A percentile compares a stretch with the other conserved stretches of the same genome.
Evolutionary conservation across 1,140 invertebrate genomes (phyloP).

Genomic region (Triops cancriformis): DNA sequence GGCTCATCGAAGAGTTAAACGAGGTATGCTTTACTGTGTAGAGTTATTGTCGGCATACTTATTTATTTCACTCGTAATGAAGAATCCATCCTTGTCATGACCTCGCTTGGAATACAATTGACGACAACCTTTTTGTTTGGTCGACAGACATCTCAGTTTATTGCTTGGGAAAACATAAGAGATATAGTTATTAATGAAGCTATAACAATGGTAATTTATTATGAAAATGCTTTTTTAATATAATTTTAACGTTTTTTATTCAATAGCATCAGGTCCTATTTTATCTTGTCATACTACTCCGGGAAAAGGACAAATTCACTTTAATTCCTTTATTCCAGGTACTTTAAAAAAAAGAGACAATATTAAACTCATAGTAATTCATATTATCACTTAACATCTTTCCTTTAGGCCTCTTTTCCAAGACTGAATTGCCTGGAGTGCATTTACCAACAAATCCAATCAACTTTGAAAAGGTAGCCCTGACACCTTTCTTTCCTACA

Average conservation of each 20-base stretch:
- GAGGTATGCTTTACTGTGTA: neutral
- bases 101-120: constrained; percentile 20
- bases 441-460: constrained; percentile 19
- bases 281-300: constrained; percentile 23
- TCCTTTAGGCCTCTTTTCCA: constrained; percentile 19
- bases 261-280: constrained; percentile 24
- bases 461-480: constrained; percentile 1
- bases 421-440: constrained; percentile 24
- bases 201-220: constrained; percentile 22
- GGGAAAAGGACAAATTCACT: constrained; percentile 16
- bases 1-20: constrained; percentile 1
- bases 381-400: neutral
- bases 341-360: neutral
- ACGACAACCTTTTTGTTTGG: constrained; percentile 23
- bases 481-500: neutral
- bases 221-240: neutral
- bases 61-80: neutral
- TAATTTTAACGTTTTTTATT: neutral
- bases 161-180: constrained; percentile 25
- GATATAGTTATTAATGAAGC: constrained; percentile 24
- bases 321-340: constrained; percentile 24
- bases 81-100: constrained; percentile 25
- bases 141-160: constrained; percentile 20
- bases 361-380: neutral
- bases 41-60: neutral